Conservation (phyloP, 1,140 invertebrate genomes). For the Ostrea edulis region DNA sequence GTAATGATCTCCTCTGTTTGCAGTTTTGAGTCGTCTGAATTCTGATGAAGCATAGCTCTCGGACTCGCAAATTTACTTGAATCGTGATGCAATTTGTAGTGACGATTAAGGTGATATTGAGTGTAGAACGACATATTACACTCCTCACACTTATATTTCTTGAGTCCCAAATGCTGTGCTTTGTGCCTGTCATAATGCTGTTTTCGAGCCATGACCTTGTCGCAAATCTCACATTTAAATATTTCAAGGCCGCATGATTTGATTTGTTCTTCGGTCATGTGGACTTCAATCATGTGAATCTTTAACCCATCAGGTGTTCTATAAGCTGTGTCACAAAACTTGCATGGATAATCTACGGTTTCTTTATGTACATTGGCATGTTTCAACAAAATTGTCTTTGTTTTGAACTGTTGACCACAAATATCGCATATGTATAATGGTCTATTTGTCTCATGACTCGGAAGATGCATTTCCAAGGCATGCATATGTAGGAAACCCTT, state of each 20-base stretch:
- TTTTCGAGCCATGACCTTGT: conserved; percentile 29
- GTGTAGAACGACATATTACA: conserved; percentile 36
- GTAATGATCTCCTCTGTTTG: conserved; percentile 23
- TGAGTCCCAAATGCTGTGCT: conserved; percentile 35
- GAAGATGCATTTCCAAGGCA: conserved; percentile 28
- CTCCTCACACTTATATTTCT: conserved; percentile 38
- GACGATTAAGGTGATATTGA: conserved; percentile 42
- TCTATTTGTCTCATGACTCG: conserved; percentile 1
- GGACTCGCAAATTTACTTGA: neutral
- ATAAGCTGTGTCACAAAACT: conserved; percentile 40
- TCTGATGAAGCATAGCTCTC: neutral
- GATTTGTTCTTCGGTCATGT: conserved; percentile 43
- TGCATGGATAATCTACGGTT: conserved; percentile 29
- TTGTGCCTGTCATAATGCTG: conserved; percentile 39
- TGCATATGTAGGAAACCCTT: conserved; percentile 32
- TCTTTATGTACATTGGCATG: conserved; percentile 38
- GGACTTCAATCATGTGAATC: conserved; percentile 41
- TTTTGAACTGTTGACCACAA: conserved; percentile 38
- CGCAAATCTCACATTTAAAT: conserved; percentile 37
- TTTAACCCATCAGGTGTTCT: conserved; percentile 37
- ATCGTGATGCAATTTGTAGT: conserved; percentile 12
- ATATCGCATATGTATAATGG: conserved; percentile 16
- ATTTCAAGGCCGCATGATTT: conserved; percentile 25
- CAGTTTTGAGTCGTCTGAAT: neutral
- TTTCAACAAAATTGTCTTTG: neutral